Percentiles rank a stretch among this genome's conserved stretches.
Conservation (phyloP, 2,888 invertebrate species). For the Himalopsyche tibetana region DNA sequence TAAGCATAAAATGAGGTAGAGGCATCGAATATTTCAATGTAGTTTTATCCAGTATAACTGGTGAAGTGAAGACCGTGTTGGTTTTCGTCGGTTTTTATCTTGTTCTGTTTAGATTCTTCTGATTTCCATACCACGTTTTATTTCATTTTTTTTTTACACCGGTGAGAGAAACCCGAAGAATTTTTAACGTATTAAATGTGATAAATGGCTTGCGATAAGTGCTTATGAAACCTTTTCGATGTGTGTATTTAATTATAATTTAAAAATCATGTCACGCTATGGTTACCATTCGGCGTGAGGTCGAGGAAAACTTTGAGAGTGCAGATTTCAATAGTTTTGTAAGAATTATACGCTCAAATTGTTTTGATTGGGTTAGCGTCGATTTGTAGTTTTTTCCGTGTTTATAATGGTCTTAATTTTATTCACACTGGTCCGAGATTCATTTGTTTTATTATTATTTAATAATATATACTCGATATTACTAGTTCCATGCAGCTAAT, state of each 20-base stretch:
- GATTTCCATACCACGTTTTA: neutral
- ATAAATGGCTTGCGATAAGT: conserved; percentile 28
- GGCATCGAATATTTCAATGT: neutral
- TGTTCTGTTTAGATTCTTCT: neutral
- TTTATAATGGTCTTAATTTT: neutral
- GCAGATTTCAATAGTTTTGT: neutral
- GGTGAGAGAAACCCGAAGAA: neutral
- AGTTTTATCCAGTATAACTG: neutral
- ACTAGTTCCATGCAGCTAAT: no score
- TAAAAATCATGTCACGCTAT: conserved; percentile 23
- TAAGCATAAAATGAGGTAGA: no score
- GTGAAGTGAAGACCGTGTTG: neutral
- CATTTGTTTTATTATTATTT: no score
- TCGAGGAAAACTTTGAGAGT: neutral
- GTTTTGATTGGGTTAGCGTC: neutral
- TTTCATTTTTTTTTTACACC: neutral
- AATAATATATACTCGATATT: no score
- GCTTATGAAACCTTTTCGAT: conserved; percentile 37
- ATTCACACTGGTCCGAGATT: neutral
- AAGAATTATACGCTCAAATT: neutral
- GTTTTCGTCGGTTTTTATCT: conserved; percentile 3
- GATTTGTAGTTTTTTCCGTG: neutral
- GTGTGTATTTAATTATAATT: neutral
- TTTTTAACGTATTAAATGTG: conserved; percentile 13
- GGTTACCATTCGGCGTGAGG: neutral